Percentiles rank a stretch among this genome's conserved stretches.
These are phyloP conservation scores for Platyura marginata DNA, from an alignment of 1,140 invertebrate genomes.

Conservation along the genomic window DNA sequence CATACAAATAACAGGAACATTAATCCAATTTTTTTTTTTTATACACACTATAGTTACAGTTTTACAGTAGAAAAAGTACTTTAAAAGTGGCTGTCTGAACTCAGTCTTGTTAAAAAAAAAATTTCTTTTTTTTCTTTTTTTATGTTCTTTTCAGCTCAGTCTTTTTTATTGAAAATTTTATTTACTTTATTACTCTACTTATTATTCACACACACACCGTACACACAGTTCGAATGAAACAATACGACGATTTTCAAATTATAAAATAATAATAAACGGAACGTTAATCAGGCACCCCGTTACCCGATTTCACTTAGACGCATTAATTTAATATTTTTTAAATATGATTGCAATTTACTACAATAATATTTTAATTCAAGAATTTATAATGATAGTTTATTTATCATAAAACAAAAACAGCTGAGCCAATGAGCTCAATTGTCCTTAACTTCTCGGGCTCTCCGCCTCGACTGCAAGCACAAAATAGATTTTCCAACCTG, in stretches of 20 bases:
- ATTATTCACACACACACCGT: too few relatives aligned
- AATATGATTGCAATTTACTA: neutral
- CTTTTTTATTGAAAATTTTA: too few relatives aligned
- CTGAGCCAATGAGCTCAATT: slow-evolving; percentile 2
- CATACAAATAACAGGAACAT: neutral
- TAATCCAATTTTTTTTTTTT: neutral
- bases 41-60: neutral
- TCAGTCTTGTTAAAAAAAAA: neutral
- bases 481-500: too few relatives aligned
- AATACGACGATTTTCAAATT: neutral
- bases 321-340: neutral
- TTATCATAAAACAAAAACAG: slow-evolving; percentile 1
- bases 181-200: neutral
- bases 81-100: neutral
- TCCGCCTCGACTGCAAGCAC: slow-evolving; percentile 3
- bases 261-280: neutral
- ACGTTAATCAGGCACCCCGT: neutral
- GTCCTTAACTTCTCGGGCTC: slow-evolving; percentile 1
- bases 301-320: neutral
- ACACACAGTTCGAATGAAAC: neutral
- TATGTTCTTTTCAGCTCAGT: neutral
- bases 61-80: neutral
- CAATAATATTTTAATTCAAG: neutral
- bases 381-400: neutral
- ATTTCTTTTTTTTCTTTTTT: too few relatives aligned